Evolutionary conservation across 1,140 invertebrate genomes (phyloP).

Genomic region (Drosophila nikananu): DNA sequence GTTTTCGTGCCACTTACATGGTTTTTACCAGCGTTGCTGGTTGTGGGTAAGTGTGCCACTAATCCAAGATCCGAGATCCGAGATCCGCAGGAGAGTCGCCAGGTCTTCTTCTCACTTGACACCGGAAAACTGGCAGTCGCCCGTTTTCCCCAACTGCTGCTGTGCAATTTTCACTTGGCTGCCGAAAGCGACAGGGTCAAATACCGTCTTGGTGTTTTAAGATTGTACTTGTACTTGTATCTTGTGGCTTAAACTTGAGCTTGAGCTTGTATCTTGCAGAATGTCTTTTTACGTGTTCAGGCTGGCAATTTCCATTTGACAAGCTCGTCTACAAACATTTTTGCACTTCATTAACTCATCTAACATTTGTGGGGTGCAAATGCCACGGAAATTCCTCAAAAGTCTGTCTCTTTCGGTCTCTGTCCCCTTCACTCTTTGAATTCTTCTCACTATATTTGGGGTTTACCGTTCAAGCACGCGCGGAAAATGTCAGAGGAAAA

Average conservation of each 20-base stretch:
- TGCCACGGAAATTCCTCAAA: conserved; percentile 65
- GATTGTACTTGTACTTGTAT: conserved; percentile 25
- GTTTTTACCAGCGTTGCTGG: conserved; percentile 20
- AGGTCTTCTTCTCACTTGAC: conserved; percentile 41
- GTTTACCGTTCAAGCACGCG: conserved; percentile 62
- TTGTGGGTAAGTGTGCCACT: conserved; percentile 53
- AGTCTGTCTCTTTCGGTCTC: conserved; percentile 10
- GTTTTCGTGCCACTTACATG: conserved; percentile 53
- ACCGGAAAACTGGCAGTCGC: conserved; percentile 42
- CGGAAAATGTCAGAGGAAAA: conserved; percentile 3
- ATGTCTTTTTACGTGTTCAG: conserved; percentile 25
- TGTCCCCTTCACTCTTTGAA: conserved; percentile 16
- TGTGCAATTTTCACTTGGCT: conserved; percentile 70
- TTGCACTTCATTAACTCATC: conserved; percentile 77
- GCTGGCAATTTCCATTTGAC: conserved; percentile 52
- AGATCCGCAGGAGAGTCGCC: conserved; percentile 34
- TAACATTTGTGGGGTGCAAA: conserved; percentile 69
- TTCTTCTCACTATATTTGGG: conserved; percentile 32
- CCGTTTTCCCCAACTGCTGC: conserved; percentile 25
- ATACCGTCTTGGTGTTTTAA: conserved; percentile 18
- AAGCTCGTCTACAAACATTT: conserved; percentile 63
- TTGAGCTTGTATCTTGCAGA: conserved; percentile 20
- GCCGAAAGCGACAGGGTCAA: conserved; percentile 43
- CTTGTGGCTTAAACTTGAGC: conserved; percentile 12
- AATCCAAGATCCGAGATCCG: conserved; percentile 29